Base-by-base conservation (phyloP, 2,113 vertebrate genomes). In the Dendropsophus ebraccatus region DNA sequence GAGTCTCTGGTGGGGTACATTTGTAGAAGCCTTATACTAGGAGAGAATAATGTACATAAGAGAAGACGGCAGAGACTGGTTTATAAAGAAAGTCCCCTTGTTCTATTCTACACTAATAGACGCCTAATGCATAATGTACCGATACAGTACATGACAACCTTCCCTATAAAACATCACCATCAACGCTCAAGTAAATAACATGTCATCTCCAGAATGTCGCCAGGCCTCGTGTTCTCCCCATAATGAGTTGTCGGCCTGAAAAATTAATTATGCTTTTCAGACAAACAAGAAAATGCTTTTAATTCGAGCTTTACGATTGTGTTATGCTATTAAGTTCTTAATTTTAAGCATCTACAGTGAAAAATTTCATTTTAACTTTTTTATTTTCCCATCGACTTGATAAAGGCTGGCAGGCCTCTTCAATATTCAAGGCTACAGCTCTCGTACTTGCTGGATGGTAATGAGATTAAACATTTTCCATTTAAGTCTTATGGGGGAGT, bases 221-320 rank as follows among this genome's bases (percentile, higher is more conserved):
- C 73, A 65, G 52, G 49, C n/a, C 16, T 14, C 49, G 1, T 11
- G 14, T 56, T 49, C 23, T 56, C 13, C n/a, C 41, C 13, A 85
- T 77, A 84, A 78, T 67, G 45, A 49, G 23, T 69, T 67, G 16
- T 3, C 9, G 21, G 49, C n/a, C 60, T 85, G 30, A 79, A 79
- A 85, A 79, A 85, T 79, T 54, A 85, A 85, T 41, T 37, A 85
- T 70, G 60, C 41, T 37, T 54, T 70, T 41, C 7, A 56, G 47
- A 79, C n/a, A 79, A 79, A 79, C 84, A 79, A 52, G 75, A 70
- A 56, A 79, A 79, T 28, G 62, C 74, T 85, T 85, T 85, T 56
- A 79, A 79, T 85, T 35, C 56, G 67, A 32, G 60, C n/a, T 76
- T 85, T 70, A 79, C 30, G 30, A 49, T 78, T 65, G 56, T 60